Evolutionary conservation across 2,888 invertebrate species (phyloP), one percentile per base, ranked within the genome.

Genomic region (Hydroisotoma schaefferi): DNA sequence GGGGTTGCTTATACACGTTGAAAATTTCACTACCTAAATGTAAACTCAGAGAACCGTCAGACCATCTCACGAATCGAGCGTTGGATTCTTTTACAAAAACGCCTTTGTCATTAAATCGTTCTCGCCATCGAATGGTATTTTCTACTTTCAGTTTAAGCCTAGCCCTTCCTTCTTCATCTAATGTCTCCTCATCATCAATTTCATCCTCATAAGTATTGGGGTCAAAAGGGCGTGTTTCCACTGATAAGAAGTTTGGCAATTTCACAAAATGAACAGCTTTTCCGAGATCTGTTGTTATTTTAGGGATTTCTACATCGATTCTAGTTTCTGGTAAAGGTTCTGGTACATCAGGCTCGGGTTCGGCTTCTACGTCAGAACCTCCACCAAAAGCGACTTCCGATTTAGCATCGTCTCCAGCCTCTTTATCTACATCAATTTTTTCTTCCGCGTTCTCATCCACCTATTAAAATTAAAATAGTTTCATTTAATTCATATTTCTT

Each of bases 11-110:
- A 76, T 97, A 94, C 0, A 99, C 91, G 77, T 99, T 98, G 76
- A 99, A 99, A 70, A 98, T 93, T 81, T 99, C 99, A 29, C 90
- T 88, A 25, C 99, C 99, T 58, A 99, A 83, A 77, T 98, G 94
- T 28, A 99, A 81, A 15, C 97, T 95, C 85, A 95, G 88, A 72
- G 94, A 94, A 26, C 98, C 98, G 77, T 99, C 99, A 0, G 97
- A 95, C 99, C 99, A 99, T 67, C 87, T 85, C 1, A 99, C 93
- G 75, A 97, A 86, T 54, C 97, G 83, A 0, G 97, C 90, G 80
- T 99, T 99, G 46, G 94, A 95, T 77, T 98, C 92, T 74, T 88
- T 87, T 1, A 86, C 79, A 15, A 87, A 82, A 26, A 73, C 88
- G 87, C 90, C 93, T 57, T 88, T 85, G 65, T 88, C 85, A 75